Evolutionary conservation across 2,797 vertebrate genomes (phyloP).

Genomic region (Xenops minutus): DNA sequence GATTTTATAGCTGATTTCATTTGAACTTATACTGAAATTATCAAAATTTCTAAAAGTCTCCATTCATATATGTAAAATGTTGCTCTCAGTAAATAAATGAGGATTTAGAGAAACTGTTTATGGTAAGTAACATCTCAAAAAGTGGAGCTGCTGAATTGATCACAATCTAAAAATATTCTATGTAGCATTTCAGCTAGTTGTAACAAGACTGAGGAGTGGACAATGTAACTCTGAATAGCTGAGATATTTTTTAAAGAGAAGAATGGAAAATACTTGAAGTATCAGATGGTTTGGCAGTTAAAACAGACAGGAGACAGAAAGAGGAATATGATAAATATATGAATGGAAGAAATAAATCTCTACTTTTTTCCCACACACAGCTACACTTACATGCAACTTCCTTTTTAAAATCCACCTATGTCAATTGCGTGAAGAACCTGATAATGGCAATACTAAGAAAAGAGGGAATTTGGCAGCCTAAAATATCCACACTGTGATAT

Average conservation of each 20-base stretch:
- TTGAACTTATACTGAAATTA: neutral
- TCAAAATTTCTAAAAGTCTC: neutral
- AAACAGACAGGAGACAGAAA: slow-evolving; percentile 52
- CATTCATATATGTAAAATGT: neutral
- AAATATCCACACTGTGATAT: neutral
- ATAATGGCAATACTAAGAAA: slow-evolving; percentile 26
- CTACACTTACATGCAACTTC: neutral
- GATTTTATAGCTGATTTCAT: neutral
- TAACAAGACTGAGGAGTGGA: neutral
- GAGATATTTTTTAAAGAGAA: neutral
- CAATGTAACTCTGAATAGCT: neutral
- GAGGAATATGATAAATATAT: slow-evolving; percentile 27
- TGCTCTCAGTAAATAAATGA: neutral
- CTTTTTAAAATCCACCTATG: neutral
- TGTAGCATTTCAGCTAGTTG: neutral
- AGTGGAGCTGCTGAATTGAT: neutral
- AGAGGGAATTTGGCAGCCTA: neutral
- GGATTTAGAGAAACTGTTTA: neutral
- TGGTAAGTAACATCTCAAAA: neutral
- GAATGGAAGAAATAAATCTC: slow-evolving; percentile 32
- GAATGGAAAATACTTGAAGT: slow-evolving; percentile 51
- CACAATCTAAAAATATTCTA: neutral
- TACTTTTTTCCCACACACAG: slow-evolving; percentile 39
- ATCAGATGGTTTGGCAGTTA: slow-evolving; percentile 55
- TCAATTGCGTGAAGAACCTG: neutral